Evolutionary conservation across 2,888 invertebrate species (phyloP).

Genomic region (Drosophila anceps): DNA sequence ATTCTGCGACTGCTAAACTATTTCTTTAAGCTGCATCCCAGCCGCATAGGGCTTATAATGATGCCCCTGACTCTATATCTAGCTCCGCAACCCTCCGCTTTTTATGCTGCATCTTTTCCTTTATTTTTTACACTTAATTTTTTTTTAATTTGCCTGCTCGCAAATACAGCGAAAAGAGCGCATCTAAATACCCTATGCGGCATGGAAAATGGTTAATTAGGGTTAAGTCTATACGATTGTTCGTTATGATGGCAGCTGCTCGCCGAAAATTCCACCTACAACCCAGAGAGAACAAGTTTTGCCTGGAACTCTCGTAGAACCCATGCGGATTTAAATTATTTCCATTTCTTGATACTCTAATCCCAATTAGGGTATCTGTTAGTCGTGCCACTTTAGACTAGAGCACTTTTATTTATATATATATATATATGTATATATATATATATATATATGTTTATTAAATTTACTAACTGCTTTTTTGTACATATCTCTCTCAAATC

Average conservation of each 20-base stretch:
- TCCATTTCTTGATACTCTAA: neutral
- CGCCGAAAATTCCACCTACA: neutral
- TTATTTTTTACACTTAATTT: conserved; percentile 64
- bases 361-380: neutral
- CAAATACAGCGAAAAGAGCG: neutral
- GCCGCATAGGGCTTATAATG: conserved; percentile 37
- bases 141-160: conserved; percentile 59
- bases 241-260: neutral
- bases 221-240: neutral
- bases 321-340: neutral
- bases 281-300: neutral
- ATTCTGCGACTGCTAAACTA: conserved; percentile 51
- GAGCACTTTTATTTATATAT: neutral
- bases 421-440: neutral
- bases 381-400: neutral
- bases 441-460: conserved; percentile 38
- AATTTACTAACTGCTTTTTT: conserved; percentile 40
- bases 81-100: neutral
- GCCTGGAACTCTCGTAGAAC: too few relatives aligned
- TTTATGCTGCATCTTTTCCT: conserved; percentile 2
- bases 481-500: conserved; percentile 20
- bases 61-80: neutral
- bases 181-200: neutral
- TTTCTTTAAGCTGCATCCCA: conserved; percentile 59
- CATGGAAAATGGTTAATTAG: neutral